phyloP scores from a whole-genome alignment of 2,888 invertebrate genomes.

The Micoletzkya japonica region DNA sequence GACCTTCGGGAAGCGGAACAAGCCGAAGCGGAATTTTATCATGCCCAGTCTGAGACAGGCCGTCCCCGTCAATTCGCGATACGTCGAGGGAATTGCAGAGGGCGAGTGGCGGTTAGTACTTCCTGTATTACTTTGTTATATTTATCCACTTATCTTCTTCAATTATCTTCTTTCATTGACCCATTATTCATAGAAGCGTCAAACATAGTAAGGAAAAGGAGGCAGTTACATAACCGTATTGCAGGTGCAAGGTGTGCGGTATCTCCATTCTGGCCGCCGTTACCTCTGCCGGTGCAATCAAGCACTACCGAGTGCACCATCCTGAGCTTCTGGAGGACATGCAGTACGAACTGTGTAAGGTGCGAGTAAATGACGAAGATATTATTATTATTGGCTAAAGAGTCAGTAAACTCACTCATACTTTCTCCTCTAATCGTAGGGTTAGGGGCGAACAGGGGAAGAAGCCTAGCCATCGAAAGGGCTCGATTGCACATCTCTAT shows the following conservation, averaged over 20 bases:
- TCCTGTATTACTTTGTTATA: background rate
- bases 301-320: conserved; percentile 51
- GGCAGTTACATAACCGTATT: too few species aligned
- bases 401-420: too few species aligned
- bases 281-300: conserved; percentile 57
- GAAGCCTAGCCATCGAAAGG: too few species aligned
- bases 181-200: background rate
- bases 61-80: conserved; percentile 51
- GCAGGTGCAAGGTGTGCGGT: conserved; percentile 51
- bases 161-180: background rate
- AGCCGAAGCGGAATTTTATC: conserved; percentile 61
- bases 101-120: conserved; percentile 54
- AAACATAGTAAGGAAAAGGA: background rate
- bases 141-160: background rate
- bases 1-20: conserved; percentile 51
- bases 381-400: too few species aligned
- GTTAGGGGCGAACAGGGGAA: too few species aligned
- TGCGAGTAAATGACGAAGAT: too few species aligned
- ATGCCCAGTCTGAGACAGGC: conserved; percentile 56
- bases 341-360: conserved; percentile 61
- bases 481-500: too few species aligned
- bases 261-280: conserved; percentile 51
- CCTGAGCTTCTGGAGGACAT: conserved; percentile 51
- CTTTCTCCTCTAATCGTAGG: too few species aligned
- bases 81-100: conserved; percentile 52